A percentile compares a stretch with the other conserved stretches of the same genome.
Conservation (phyloP, 2,888 invertebrate species). For the Idaea dimidiata region DNA sequence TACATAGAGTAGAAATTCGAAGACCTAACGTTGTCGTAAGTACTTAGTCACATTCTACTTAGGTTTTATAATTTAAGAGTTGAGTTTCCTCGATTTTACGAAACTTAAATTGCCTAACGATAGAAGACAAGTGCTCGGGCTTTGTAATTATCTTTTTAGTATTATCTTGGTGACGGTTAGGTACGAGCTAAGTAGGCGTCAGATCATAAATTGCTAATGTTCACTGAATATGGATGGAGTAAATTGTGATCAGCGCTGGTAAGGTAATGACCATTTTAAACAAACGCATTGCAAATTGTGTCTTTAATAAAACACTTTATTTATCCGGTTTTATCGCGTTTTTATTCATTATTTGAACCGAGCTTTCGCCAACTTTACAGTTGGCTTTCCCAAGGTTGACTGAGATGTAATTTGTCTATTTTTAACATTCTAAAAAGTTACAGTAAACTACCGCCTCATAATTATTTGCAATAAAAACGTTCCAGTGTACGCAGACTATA, state of each 20-base stretch:
- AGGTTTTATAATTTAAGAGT: too few species aligned
- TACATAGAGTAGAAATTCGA: slow-evolving; percentile 1
- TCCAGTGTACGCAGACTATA: too few species aligned
- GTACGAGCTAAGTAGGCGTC: slow-evolving; percentile 9
- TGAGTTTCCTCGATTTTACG: background rate
- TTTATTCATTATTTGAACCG: too few species aligned
- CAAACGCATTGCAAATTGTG: slow-evolving; percentile 3
- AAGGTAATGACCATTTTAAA: slow-evolving; percentile 18
- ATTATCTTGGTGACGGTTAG: slow-evolving; percentile 1
- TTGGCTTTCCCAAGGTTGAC: too few species aligned
- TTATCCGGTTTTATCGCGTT: too few species aligned
- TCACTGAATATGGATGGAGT: slow-evolving; percentile 55
- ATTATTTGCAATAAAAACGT: too few species aligned
- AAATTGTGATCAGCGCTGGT: slow-evolving; percentile 34
- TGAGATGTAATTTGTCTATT: too few species aligned
- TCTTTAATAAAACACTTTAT: too few species aligned
- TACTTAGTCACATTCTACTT: background rate
- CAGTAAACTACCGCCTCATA: too few species aligned
- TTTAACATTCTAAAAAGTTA: too few species aligned
- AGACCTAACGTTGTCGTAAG: slow-evolving; percentile 7
- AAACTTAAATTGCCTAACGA: background rate
- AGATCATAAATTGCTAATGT: slow-evolving; percentile 39
- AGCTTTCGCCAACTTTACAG: too few species aligned
- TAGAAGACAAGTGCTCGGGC: background rate
- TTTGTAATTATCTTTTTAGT: background rate